Evolutionary conservation across 2,797 vertebrate species (phyloP).

Genomic region (Centroberyx gerrardi): DNA sequence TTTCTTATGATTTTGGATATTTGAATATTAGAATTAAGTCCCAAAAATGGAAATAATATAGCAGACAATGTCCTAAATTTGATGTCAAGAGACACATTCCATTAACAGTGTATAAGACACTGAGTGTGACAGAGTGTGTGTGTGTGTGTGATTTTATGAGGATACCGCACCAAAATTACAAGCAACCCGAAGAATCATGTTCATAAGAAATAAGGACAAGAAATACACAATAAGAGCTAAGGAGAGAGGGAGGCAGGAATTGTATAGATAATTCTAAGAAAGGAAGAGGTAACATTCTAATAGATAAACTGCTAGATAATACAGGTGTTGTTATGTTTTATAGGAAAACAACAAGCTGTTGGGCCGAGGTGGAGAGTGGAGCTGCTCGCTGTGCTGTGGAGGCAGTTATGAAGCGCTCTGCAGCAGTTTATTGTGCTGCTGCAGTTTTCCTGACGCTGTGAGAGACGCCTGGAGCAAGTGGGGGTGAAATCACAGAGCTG

Average conservation of each 20-base stretch:
- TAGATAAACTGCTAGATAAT: neutral
- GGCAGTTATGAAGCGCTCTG: constrained; percentile 30
- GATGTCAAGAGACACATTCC: too few relatives aligned
- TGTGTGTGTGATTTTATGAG: too few relatives aligned
- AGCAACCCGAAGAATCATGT: too few relatives aligned
- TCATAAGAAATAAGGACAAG: too few relatives aligned
- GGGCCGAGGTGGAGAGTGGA: neutral
- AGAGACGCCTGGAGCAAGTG: constrained; percentile 75
- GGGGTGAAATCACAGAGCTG: constrained; percentile 78
- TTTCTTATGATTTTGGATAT: too few relatives aligned
- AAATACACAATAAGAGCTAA: too few relatives aligned
- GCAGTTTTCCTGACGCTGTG: constrained; percentile 61
- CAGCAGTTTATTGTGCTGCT: constrained; percentile 54
- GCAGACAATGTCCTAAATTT: too few relatives aligned
- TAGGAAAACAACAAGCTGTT: neutral
- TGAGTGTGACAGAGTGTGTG: too few relatives aligned
- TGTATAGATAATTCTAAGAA: neutral
- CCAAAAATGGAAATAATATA: too few relatives aligned
- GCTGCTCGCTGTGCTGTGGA: constrained; percentile 3
- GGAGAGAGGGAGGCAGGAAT: neutral
- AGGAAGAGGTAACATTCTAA: neutral
- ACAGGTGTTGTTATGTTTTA: neutral
- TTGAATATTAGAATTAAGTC: too few relatives aligned
- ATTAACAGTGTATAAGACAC: too few relatives aligned
- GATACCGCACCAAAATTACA: too few relatives aligned